Evolutionary conservation across 2,888 invertebrate species (phyloP).

Genomic region (Xanthorhoe designata): DNA sequence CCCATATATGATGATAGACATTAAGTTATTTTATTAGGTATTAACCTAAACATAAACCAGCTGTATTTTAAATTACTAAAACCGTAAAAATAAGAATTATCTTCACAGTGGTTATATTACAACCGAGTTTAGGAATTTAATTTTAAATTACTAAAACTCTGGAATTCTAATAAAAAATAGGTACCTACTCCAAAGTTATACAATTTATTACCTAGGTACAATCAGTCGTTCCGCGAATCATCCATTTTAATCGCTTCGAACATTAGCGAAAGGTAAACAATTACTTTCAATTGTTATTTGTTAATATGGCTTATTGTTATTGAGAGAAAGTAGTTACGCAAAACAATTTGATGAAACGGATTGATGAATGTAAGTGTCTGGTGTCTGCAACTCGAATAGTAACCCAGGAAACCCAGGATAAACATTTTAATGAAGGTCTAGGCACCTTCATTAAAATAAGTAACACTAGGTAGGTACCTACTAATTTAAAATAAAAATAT

Average conservation of each 20-base stretch:
- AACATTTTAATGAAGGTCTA: no score
- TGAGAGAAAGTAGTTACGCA: constrained; percentile 40
- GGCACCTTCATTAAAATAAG: no score
- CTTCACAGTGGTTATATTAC: not conserved
- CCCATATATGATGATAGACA: not conserved
- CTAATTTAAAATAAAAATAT: no score
- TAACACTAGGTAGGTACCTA: not conserved
- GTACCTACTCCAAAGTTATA: not conserved
- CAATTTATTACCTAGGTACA: constrained; percentile 5
- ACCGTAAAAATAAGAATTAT: not conserved
- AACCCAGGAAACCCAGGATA: not conserved
- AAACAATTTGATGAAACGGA: constrained; percentile 32
- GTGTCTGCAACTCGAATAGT: not conserved
- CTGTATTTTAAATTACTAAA: no score
- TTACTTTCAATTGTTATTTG: constrained; percentile 43
- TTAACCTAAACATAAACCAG: not conserved
- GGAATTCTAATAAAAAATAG: no score
- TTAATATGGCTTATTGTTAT: constrained; percentile 38
- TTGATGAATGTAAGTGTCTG: constrained; percentile 12
- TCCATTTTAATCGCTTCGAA: constrained; percentile 20
- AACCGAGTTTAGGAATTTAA: no score
- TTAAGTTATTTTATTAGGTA: not conserved
- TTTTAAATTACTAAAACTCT: no score
- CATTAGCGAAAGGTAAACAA: constrained; percentile 21
- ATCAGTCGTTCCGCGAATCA: constrained; percentile 21